Evolutionary conservation across 92 coral and sea anemone species (phyloP), one percentile per base, ranked within the genome.

Genomic region (Porites lobata): DNA sequence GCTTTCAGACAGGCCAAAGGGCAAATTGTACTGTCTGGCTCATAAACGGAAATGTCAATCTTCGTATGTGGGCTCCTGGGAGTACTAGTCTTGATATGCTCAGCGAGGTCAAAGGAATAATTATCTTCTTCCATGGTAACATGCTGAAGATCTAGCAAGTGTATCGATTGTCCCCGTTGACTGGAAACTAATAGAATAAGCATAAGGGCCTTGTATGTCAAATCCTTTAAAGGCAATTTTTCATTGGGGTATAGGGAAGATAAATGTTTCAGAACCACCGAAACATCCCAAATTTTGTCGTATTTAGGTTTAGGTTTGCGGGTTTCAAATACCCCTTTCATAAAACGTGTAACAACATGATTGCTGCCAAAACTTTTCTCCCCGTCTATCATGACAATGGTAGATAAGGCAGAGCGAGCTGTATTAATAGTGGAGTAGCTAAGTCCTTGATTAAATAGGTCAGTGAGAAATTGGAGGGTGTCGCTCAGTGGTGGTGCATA

Each of bases 391-490:
- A 4, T 54, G 14, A 86, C 7, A 9, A 91, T 81, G 22, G 79
- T 50, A 4, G 78, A 79, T 24, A 93, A 65, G 18, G 93, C 92
- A 32, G 96, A 90, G 18, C 88, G 75, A 24, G 93, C 96, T 65
- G 92, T 90, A 81, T 93, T 93, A 19, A 90, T 15, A 1, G 90
- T 90, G 18, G 92, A 90, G 74, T 93, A 90, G 56, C 93, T 86
- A 2, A 93, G 69, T 15, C 80, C 86, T 18, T 82, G 71, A 12
- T 81, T 43, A 73, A 66, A 82, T 50, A 90, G 70, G 50, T 47
- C 7, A 76, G 79, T 70, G 14, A 92, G 76, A 72, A 88, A 88
- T 1, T 92, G 76, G 15, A 92, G 19, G 1, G 66, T 73, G 9
- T 78, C 84, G 24, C 50, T 88, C 20, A 88, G 20, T 14, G 56